These are phyloP conservation scores for Mycalesis mineus DNA, from an alignment of 2,888 invertebrate genomes.

Conservation along the genomic window DNA sequence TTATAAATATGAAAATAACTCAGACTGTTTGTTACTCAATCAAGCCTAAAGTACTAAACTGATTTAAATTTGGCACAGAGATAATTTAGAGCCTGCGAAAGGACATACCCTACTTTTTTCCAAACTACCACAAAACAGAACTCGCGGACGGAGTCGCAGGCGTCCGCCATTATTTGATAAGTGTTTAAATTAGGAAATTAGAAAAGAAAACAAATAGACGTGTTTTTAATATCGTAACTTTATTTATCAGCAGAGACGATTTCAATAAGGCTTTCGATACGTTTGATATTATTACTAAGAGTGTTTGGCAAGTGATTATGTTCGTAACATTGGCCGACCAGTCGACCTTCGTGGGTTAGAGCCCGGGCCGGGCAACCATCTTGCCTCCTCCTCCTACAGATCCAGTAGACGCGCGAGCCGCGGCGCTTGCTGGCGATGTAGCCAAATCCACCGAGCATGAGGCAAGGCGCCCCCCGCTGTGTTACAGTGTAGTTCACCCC, in stretches of 20 bases:
- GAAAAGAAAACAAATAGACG: background rate
- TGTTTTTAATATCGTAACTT: background rate
- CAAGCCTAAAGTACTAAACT: too few species aligned
- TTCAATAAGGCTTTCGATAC: slow-evolving; percentile 68
- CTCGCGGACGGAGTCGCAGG: too few species aligned
- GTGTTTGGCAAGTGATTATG: slow-evolving; percentile 56
- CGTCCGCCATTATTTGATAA: too few species aligned
- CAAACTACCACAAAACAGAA: too few species aligned
- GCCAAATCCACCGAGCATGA: slow-evolving; percentile 58
- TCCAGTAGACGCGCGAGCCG: slow-evolving; percentile 66
- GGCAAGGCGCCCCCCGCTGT: slow-evolving; percentile 64
- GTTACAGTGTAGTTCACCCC: slow-evolving; percentile 63
- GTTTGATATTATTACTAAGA: slow-evolving; percentile 44
- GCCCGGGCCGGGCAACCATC: slow-evolving; percentile 59
- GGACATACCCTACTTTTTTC: too few species aligned
- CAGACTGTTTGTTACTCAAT: too few species aligned
- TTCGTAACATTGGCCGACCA: slow-evolving; percentile 41
- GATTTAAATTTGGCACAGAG: too few species aligned
- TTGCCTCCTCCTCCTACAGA: slow-evolving; percentile 54
- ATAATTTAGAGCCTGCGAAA: too few species aligned
- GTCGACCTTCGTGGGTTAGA: slow-evolving; percentile 55
- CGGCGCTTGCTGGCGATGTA: slow-evolving; percentile 67
- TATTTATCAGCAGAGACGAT: slow-evolving; percentile 41
- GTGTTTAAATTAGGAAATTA: too few species aligned
- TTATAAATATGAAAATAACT: too few species aligned